A percentile compares a stretch with the other conserved stretches of the same genome.
Conservation (phyloP, 2,113 vertebrate species). For the Vulpes lagopus region DNA sequence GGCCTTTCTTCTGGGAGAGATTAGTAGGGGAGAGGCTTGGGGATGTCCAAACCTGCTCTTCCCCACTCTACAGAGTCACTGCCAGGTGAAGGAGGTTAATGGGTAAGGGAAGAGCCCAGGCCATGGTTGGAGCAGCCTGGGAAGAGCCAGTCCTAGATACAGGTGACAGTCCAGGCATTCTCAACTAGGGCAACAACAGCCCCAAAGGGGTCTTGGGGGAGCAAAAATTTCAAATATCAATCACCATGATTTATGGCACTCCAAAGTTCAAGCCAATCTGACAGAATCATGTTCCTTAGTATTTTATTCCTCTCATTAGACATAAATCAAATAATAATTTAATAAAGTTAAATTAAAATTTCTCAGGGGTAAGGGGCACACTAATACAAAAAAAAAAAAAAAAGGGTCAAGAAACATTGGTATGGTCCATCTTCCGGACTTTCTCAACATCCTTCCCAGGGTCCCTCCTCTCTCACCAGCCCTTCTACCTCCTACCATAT, state of each 20-base stretch:
- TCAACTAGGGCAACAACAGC: not conserved
- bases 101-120: not conserved
- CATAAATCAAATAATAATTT: not conserved
- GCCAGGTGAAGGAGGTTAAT: not conserved
- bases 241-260: not conserved
- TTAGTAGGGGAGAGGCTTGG: not conserved
- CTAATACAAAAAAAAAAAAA: not conserved
- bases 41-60: not conserved
- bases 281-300: not conserved
- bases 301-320: conserved; percentile 28
- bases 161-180: not conserved
- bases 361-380: not conserved
- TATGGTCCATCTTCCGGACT: not conserved
- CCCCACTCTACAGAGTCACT: not conserved
- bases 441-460: not conserved
- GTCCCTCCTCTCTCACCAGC: not conserved
- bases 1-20: not conserved
- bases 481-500: not conserved
- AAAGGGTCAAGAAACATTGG: not conserved
- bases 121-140: fast-evolving
- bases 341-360: not conserved
- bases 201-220: not conserved
- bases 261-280: not conserved
- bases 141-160: not conserved
- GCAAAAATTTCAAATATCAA: not conserved